Evolutionary conservation across 2,888 invertebrate genomes (phyloP).

Genomic region (Micropterix aruncella): DNA sequence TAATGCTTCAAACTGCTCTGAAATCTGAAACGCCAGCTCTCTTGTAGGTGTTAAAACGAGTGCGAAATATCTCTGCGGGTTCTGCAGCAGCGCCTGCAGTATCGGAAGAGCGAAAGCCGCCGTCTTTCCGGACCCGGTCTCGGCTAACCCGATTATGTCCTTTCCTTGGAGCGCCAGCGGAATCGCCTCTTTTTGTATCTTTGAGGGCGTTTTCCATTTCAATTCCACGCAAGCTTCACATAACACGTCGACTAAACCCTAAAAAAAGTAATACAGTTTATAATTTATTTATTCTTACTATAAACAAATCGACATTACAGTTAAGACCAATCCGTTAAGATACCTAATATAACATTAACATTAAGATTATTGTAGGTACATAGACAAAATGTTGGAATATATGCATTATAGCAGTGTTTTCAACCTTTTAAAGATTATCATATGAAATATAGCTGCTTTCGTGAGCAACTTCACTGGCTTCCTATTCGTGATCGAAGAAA

Average conservation of each 20-base stretch:
- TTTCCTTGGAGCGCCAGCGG: slow-evolving; percentile 82
- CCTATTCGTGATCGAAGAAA: no score
- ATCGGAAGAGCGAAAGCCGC: slow-evolving; percentile 97
- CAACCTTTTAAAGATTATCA: no score
- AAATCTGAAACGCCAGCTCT: slow-evolving; percentile 96
- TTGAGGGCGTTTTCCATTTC: slow-evolving; percentile 90
- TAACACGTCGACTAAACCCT: slow-evolving; percentile 85
- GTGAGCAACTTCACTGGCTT: no score
- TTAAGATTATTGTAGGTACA: no score
- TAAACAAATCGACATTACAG: no score
- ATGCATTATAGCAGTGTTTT: no score
- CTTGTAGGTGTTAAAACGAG: slow-evolving; percentile 90
- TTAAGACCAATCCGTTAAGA: no score
- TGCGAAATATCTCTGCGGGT: slow-evolving; percentile 89
- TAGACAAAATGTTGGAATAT: no score
- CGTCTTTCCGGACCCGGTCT: slow-evolving; percentile 92
- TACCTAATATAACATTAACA: no score
- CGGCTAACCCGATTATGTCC: slow-evolving; percentile 61
- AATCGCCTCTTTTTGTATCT: slow-evolving; percentile 90
- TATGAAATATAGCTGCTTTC: no score
- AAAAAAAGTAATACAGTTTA: slow-evolving; percentile 7
- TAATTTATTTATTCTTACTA: no score
- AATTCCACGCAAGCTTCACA: slow-evolving; percentile 84
- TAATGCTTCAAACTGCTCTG: slow-evolving; percentile 95
- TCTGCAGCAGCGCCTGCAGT: slow-evolving; percentile 76